Percentiles rank a stretch among this genome's conserved stretches.
phyloP scores from a whole-genome alignment of 1,140 invertebrate genomes.

The Drosophila sp. region DNA sequence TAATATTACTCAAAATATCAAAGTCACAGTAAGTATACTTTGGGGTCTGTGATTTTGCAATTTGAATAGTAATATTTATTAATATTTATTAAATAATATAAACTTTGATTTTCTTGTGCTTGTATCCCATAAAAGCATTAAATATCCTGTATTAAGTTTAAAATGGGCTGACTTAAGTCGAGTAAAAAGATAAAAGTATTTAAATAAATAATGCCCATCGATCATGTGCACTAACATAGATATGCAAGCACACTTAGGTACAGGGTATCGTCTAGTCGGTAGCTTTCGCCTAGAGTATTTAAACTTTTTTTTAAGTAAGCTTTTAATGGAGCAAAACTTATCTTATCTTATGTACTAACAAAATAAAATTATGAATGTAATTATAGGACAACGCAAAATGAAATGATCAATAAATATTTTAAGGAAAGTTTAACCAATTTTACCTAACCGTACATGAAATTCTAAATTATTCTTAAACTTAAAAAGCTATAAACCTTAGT shows the following conservation, averaged over 20 bases:
- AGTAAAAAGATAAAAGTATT: neutral
- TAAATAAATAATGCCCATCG: neutral
- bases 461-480: constrained; percentile 77
- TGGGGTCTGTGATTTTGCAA: constrained; percentile 69
- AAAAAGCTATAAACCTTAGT: constrained; percentile 21
- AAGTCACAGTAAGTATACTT: constrained; percentile 66
- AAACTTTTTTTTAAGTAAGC: constrained; percentile 25
- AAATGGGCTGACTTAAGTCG: neutral
- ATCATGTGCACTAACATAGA: no score
- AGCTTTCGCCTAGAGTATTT: constrained; percentile 5
- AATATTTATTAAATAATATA: neutral
- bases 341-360: constrained; percentile 23
- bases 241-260: neutral
- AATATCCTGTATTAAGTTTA: neutral
- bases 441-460: constrained; percentile 73
- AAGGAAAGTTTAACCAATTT: constrained; percentile 40
- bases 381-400: constrained; percentile 50
- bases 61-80: constrained; percentile 58
- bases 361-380: constrained; percentile 38
- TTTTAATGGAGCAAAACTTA: constrained; percentile 18
- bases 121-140: neutral
- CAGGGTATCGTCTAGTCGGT: neutral
- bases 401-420: constrained; percentile 36
- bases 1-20: constrained; percentile 60
- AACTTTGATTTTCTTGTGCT: neutral